Base-by-base conservation (phyloP, 1,140 invertebrate species). In the Trachelipus rathkii region DNA sequence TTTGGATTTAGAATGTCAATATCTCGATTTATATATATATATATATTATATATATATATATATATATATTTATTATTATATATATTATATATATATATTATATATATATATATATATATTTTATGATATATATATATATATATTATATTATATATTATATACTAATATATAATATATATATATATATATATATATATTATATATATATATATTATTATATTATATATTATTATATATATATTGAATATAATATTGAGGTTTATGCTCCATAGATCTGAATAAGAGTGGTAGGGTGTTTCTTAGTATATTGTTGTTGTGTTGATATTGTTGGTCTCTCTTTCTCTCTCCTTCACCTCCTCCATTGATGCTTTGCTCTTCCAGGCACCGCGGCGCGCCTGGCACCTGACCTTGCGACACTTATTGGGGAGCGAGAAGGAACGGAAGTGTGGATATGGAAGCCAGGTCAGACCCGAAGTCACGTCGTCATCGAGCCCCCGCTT, bases 111-210 rank as follows among this genome's bases (percentile, higher is more conserved):
- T n/a, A n/a, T n/a, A n/a, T n/a, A n/a, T n/a, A n/a, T n/a, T n/a
- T n/a, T n/a, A n/a, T n/a, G n/a, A 60, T 60, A 60, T 60, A 60
- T 60, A 60, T 60, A 60, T 60, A 60, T 60, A 60, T 60, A 60
- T 60, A 60, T 60, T n/a, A n/a, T n/a, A n/a, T n/a, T n/a, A n/a
- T n/a, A n/a, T n/a, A n/a, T n/a, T n/a, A n/a, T n/a, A n/a, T n/a
- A n/a, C n/a, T n/a, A n/a, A n/a, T n/a, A n/a, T n/a, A n/a, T n/a
- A n/a, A 60, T 60, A 60, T 60, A 60, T 60, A 60, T 60, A 60
- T 60, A 60, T 60, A 60, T 60, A 60, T 60, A 60, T 60, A 60
- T 60, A 60, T 60, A 60, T 15, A 15, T 60, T 60, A 60, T 60
- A 60, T 60, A 60, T 60, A 60, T 60, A 60, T 60, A 19, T 15